Evolutionary conservation across 2,797 vertebrate genomes (phyloP), one percentile per base, ranked within the genome.

Genomic region (Chromis chromis): DNA sequence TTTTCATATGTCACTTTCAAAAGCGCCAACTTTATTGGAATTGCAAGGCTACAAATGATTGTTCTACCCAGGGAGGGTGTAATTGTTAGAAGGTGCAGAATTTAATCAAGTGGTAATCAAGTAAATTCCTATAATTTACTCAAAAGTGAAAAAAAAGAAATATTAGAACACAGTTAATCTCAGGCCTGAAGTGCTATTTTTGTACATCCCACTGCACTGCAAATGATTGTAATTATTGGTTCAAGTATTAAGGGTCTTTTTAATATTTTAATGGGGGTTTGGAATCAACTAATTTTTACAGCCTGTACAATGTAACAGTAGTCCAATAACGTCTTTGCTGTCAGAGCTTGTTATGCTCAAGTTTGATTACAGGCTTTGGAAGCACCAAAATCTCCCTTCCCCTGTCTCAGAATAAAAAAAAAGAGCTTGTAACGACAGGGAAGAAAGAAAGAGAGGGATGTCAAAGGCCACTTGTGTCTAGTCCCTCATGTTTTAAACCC

Each of bases 401-500:
- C 17, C 16, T 7, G 64, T 71, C 56, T 74, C 22, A 1, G 55
- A 76, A 84, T 63, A 24, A 28, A 69, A 50, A 65, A 70, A 40
- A 49, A 66, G 66, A 31, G 62, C 52, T 48, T 44, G 72, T 17
- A 87, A 64, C 46, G 60, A 65, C 59, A 86, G 72, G 42, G 78
- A 76, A 69, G 61, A 56, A 70, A 69, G 61, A 56, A 70, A 62
- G 65, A 80, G 61, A 81, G 67, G 50, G 54, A 68, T 72, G 87
- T 88, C 85, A 87, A 80, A 90, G 84, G 75, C 73, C 74, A 79
- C 79, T 81, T 73, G 70, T 82, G 71, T 87, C 2, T 57, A 76
- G 79, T 82, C 76, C 76, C 84, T 86, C 72, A 59, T 69, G 86
- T 86, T 89, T 87, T 79, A 80, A 89, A 89, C 65, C 85, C 79